These are phyloP conservation scores for Lingula anatina DNA, from an alignment of 2,888 invertebrate species.

Conservation along the genomic window DNA sequence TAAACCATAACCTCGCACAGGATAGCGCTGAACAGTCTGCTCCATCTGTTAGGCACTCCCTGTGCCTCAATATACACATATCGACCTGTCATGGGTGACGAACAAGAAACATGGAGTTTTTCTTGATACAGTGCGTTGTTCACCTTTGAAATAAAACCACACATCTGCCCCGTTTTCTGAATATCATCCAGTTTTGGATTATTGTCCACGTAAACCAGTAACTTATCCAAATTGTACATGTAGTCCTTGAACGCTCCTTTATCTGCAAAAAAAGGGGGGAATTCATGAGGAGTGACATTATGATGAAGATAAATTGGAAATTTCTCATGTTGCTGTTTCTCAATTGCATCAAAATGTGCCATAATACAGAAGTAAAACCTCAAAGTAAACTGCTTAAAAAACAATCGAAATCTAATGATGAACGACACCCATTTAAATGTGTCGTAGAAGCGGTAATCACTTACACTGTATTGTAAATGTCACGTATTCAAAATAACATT, in stretches of 20 bases:
- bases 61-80: slow-evolving; percentile 56
- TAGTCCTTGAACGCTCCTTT: slow-evolving; percentile 46
- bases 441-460: too few relatives aligned
- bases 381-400: too few relatives aligned
- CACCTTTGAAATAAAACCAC: slow-evolving; percentile 54
- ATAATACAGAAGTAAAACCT: too few relatives aligned
- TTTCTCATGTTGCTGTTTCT: too few relatives aligned
- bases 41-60: slow-evolving; percentile 55
- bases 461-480: too few relatives aligned
- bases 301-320: too few relatives aligned
- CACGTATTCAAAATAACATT: too few relatives aligned
- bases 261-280: slow-evolving; percentile 19
- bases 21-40: slow-evolving; percentile 55
- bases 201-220: slow-evolving; percentile 55
- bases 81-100: slow-evolving; percentile 49
- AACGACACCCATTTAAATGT: too few relatives aligned
- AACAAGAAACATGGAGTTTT: slow-evolving; percentile 54
- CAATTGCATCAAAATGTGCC: too few relatives aligned
- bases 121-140: slow-evolving; percentile 55
- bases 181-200: slow-evolving; percentile 37
- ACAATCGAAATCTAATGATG: too few relatives aligned
- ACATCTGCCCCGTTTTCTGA: slow-evolving; percentile 45
- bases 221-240: slow-evolving; percentile 55
- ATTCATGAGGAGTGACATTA: too few relatives aligned
- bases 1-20: slow-evolving; percentile 57